phyloP scores from a whole-genome alignment of 2,888 invertebrate species.

The Holacanthella duospinosa region DNA sequence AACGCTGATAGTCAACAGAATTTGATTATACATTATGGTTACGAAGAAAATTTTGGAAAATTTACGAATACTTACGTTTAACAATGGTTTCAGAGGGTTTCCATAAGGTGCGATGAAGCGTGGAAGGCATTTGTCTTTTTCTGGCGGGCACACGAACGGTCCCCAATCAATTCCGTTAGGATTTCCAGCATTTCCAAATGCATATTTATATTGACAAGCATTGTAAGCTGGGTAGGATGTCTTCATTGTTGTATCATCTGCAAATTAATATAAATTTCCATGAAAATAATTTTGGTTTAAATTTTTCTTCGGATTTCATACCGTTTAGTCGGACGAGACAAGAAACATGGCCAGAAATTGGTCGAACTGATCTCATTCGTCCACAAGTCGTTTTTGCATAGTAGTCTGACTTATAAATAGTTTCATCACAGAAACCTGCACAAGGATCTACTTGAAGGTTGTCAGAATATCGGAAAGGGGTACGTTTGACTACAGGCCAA shows the following conservation, averaged over 20 bases:
- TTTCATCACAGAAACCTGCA: constrained; percentile 30
- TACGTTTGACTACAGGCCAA: constrained; percentile 29
- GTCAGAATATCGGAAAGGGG: constrained; percentile 26
- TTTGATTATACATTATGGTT: background rate
- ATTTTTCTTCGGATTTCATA: background rate
- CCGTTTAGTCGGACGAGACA: constrained; percentile 24
- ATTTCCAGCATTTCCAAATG: constrained; percentile 26
- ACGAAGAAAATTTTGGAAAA: background rate
- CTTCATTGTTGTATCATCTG: constrained; percentile 30
- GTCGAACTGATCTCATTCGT: constrained; percentile 16
- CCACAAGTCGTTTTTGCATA: constrained; percentile 21
- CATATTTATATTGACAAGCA: constrained; percentile 13
- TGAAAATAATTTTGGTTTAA: background rate
- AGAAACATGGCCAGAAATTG: constrained; percentile 18
- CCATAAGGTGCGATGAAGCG: constrained; percentile 30
- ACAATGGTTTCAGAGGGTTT: constrained; percentile 29
- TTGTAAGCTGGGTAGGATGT: constrained; percentile 24
- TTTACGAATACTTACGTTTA: constrained; percentile 12
- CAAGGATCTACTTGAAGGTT: constrained; percentile 29
- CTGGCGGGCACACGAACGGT: constrained; percentile 22
- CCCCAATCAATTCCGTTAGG: constrained; percentile 32
- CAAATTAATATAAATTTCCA: constrained; percentile 1
- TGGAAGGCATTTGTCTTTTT: constrained; percentile 24
- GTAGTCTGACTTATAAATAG: constrained; percentile 28
- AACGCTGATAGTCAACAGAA: constrained; percentile 20